Evolutionary conservation across 2,113 vertebrate species (phyloP), one percentile per base, ranked within the genome.

Genomic region (Sebastes schlegelii): DNA sequence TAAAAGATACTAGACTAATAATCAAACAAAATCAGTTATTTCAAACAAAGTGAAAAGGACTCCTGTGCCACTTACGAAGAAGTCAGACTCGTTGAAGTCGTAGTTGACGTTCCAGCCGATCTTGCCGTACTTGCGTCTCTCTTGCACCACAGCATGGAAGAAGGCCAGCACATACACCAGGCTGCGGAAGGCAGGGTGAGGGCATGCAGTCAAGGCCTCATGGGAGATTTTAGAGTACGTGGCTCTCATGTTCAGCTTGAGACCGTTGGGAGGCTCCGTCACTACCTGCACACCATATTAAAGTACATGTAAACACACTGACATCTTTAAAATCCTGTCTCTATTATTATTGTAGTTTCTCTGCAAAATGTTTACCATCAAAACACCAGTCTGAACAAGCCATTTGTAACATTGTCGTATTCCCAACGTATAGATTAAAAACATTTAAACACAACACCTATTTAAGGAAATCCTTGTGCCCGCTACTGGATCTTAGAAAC

Each of bases 1-100:
- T 34, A 34, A 34, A 34, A 34, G 34, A 34, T 34, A 34, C 34
- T 34, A 34, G 2, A 62, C 19, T 6, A 17, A 10, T 12, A 67
- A 34, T 55, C 10, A 1, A 40, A 65, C 1, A 19, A 51, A 68
- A 69, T 1, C 16, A 48, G 19, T 9, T 2, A 54, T n/a, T 49
- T 58, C 57, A 11, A 68, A 9, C 3, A n/a, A 5, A 19, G 6
- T 49, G 3, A 54, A 42, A 58, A 88, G 45, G 46, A 42, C 16
- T 67, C 2, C 1, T 0, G 4, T 12, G 63, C 19, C 23, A 74
- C 71, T 80, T 90, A 98, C 98, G 93, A 96, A 96, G 92, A 99
- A 99, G 94, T 99, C 98, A 0, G 98, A 99, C 87, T 99, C 97
- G 6, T 97, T 99, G 94, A 99, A 99, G 92, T 99, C 97, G 0